Percentiles rank a stretch among this genome's conserved stretches.
phyloP scores from a whole-genome alignment of 2,113 vertebrate species.

The Brienomyrus brachyistius region DNA sequence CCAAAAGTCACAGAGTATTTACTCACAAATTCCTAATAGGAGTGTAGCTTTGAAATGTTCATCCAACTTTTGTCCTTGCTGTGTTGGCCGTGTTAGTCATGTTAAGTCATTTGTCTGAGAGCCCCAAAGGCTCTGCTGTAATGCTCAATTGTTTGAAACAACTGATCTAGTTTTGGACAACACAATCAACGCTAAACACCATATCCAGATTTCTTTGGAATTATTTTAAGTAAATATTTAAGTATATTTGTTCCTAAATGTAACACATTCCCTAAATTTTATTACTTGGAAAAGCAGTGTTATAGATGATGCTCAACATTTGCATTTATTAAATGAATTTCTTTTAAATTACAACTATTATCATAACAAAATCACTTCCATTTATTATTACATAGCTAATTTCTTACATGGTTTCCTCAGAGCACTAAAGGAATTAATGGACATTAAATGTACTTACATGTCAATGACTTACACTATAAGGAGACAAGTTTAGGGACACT shows the following conservation, averaged over 20 bases:
- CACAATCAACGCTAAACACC: background rate
- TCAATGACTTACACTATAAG: no score
- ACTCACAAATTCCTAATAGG: no score
- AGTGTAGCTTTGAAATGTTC: no score
- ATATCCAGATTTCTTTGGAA: background rate
- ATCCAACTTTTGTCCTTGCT: no score
- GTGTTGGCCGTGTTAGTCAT: no score
- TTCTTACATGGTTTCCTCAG: no score
- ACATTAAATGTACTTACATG: no score
- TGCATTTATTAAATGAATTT: background rate
- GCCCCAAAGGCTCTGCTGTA: background rate
- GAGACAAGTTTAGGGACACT: no score
- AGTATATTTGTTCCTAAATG: no score
- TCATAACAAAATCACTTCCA: background rate
- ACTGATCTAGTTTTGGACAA: background rate
- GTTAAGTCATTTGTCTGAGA: no score
- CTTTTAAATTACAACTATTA: background rate
- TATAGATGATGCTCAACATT: background rate
- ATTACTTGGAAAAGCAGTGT: background rate
- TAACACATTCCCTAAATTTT: background rate
- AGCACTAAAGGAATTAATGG: no score
- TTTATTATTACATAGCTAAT: background rate
- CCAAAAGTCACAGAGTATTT: background rate
- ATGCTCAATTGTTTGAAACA: background rate
- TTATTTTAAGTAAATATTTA: background rate